These are phyloP conservation scores for Ctenodactylus gundi DNA, from an alignment of 2,113 vertebrate genomes.

Conservation along the genomic window DNA sequence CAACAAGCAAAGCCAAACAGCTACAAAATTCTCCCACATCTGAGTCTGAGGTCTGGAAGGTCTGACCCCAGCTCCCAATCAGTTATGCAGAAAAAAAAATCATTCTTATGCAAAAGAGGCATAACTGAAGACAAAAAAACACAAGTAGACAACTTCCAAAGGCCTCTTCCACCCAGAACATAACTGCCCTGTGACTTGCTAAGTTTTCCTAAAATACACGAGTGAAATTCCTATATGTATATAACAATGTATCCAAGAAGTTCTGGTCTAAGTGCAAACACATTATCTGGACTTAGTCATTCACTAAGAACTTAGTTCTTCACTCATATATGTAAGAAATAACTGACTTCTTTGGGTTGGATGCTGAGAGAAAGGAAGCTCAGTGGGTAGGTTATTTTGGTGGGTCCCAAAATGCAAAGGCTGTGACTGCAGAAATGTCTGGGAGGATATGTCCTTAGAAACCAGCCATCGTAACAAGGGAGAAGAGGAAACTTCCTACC, in stretches of 20 bases:
- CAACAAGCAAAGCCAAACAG: constrained; percentile 57
- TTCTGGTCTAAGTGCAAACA: not conserved
- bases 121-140: not conserved
- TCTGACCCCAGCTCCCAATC: not conserved
- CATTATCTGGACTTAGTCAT: not conserved
- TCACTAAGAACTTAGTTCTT: not conserved
- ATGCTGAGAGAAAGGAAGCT: not conserved
- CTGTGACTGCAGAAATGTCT: not conserved
- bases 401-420: not conserved
- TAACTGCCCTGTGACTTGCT: not conserved
- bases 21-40: constrained; percentile 26
- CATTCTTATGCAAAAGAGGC: not conserved
- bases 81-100: not conserved
- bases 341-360: not conserved
- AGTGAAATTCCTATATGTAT: not conserved
- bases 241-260: not conserved
- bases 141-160: not conserved
- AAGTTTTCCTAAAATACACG: not conserved
- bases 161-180: not conserved
- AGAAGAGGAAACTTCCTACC: not conserved
- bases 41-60: constrained; percentile 47
- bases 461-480: not conserved
- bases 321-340: not conserved
- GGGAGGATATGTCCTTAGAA: not conserved
- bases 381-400: not conserved